Evolutionary conservation across 1,140 invertebrate species (phyloP), one percentile per base, ranked within the genome.

Genomic region (Camponotus vicinus): DNA sequence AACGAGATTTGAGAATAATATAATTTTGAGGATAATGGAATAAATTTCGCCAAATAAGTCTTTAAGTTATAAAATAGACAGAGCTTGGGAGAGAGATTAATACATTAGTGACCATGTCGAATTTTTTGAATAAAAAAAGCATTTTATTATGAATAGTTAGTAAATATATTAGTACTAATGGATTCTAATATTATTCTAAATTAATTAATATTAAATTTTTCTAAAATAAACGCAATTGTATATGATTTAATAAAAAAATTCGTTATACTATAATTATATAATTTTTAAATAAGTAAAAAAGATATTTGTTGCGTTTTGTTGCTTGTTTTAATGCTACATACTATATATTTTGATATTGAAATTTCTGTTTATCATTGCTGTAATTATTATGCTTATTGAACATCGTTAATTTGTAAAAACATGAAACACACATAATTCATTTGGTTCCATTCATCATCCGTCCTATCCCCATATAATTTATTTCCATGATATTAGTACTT

Each of bases 341-440:
- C 1, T 52, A 7, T 37, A 52, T 34, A 9, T 34, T 61, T 40
- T 40, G 2, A 32, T 37, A 15, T 45, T 11, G 42, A 45, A 45
- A 45, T 11, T 45, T 45, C 3, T 37, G 32, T 61, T 32, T 52
- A 52, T 52, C 52, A 34, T 52, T 52, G 32, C 3, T 37, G 11
- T 13, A 21, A 79, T n/a, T 78, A 78, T 45, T 37, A 34, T 11
- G 21, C 6, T 70, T 82, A 45, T n/a, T 70, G n/a, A 18, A 5
- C 32, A 52, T 37, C 34, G 6, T n/a, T 82, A 61, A 82, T 61
- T 73, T 73, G 32, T 4, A 57, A 27, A 37, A 61, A 71, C 8
- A 37, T 57, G 37, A 34, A 70, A 57, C 67, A 45, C 42, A 45
- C 42, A 59, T 73, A 71, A 82, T 73, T 82, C 15, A 82, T 73